Evolutionary conservation across 2,797 vertebrate genomes (phyloP), one percentile per base, ranked within the genome.

Genomic region (Sebastes matsubarae): DNA sequence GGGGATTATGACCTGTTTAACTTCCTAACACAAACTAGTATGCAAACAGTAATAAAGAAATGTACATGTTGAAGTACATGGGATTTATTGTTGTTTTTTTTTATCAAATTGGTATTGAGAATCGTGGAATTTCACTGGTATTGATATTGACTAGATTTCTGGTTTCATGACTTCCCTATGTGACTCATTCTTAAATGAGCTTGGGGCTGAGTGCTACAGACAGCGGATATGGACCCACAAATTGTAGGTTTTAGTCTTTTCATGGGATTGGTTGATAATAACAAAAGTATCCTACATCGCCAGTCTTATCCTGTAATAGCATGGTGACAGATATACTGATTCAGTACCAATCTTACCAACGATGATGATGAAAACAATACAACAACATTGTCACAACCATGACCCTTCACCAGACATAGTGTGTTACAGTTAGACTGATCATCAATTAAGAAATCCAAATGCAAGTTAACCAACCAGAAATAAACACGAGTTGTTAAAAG

Each of bases 11-110:
- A 38, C 36, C 36, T 38, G 13, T 38, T 38, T 38, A 38, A 38
- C 0, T 0, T 0, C 36, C 36, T 38, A 38, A 38, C 36, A 38
- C 36, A 38, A 38, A 38, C 36, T 38, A 14, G 36, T 38, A 38
- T 38, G 36, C 36, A 38, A 38, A 38, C 36, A 38, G 36, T 38
- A 38, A 38, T 38, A 38, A 38, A 38, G 36, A 38, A 38, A 38
- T 14, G 36, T 14, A 38, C 36, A 38, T 38, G 13, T 38, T 38
- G 36, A 38, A 38, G 36, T 38, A 0, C 36, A 38, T 38, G 12
- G 13, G 36, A 38, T 38, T 38, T 38, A 0, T 14, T 38, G 0
- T 38, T 13, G n/a, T 5, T 6, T 0, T 14, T 38, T 38, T 38
- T 38, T 38, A 14, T 38, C 36, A 3, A 38, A 38, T 38, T 38